phyloP scores from a whole-genome alignment of 2,797 vertebrate species.

The Erethizon dorsatum region DNA sequence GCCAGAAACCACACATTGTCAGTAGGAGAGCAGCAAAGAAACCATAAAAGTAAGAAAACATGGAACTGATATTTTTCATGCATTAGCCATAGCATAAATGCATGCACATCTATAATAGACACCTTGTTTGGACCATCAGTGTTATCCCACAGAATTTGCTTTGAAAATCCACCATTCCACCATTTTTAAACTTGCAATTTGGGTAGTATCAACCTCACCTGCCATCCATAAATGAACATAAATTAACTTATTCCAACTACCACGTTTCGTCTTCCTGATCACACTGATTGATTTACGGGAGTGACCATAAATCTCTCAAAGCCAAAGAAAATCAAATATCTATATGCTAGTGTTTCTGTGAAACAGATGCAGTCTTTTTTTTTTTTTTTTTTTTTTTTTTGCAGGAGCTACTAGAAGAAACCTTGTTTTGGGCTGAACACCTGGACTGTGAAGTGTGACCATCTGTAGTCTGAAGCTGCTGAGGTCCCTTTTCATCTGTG shows the following conservation, averaged over 20 bases:
- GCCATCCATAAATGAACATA: background rate
- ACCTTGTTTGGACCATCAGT: background rate
- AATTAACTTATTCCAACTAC: background rate
- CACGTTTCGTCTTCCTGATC: background rate
- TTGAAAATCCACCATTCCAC: background rate
- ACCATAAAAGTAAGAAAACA: background rate
- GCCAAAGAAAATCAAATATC: background rate
- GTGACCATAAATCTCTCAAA: conserved; percentile 1
- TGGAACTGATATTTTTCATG: background rate
- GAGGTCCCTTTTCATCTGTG: background rate
- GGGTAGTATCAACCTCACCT: background rate
- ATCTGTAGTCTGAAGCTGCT: background rate
- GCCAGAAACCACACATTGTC: background rate
- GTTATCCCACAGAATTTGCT: background rate
- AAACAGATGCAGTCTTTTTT: background rate
- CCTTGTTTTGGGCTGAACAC: background rate
- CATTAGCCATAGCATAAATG: too few species aligned
- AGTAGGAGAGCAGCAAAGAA: background rate
- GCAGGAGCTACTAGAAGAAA: background rate
- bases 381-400: too few species aligned
- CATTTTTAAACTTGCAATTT: conserved; percentile 2
- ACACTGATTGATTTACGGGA: background rate
- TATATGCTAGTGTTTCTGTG: background rate
- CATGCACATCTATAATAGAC: background rate
- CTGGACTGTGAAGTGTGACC: background rate